These are phyloP conservation scores for Equus przewalskii DNA, from an alignment of 2,113 vertebrate genomes.

Conservation along the genomic window DNA sequence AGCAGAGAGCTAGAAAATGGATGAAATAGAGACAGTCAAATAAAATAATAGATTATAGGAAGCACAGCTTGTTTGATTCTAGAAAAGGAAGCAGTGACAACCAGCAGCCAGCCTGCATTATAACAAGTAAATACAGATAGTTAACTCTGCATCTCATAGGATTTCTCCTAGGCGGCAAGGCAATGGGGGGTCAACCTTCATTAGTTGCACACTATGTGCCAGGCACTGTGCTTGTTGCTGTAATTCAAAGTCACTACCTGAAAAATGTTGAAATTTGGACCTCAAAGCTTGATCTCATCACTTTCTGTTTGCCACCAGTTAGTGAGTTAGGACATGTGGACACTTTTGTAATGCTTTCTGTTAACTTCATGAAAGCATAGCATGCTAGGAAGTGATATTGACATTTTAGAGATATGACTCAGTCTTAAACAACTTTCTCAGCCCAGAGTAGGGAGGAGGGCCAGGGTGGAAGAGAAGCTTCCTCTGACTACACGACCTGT, in stretches of 20 bases:
- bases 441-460: neutral
- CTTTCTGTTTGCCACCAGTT: neutral
- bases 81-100: neutral
- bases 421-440: neutral
- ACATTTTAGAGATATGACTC: neutral
- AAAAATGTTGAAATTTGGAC: neutral
- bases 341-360: fast-evolving
- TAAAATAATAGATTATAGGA: neutral
- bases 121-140: neutral
- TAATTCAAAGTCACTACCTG: neutral
- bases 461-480: no score
- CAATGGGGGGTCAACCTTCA: fast-evolving
- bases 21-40: neutral
- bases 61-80: neutral
- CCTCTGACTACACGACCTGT: neutral
- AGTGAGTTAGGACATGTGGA: neutral
- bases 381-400: no score
- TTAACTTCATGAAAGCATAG: neutral
- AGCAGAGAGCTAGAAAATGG: neutral
- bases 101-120: neutral
- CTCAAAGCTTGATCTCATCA: no score
- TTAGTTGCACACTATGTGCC: no score
- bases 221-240: no score
- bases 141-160: no score
- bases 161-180: neutral